These are phyloP conservation scores for Tragopan temminckii DNA, from an alignment of 2,797 vertebrate species.

Conservation along the genomic window DNA sequence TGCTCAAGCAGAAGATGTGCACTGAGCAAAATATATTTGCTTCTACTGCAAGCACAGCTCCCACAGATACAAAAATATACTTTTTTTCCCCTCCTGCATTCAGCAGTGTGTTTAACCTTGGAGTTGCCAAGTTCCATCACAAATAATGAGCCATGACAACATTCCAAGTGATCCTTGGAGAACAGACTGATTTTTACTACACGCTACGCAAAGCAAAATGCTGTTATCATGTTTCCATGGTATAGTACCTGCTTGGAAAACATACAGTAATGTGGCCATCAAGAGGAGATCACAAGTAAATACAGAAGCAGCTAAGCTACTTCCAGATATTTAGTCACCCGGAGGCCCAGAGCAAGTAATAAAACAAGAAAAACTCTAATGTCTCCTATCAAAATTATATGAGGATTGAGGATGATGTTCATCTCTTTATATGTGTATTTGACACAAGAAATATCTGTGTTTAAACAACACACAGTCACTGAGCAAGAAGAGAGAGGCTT, in stretches of 20 bases:
- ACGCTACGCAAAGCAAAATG: conserved; percentile 60
- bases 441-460: not conserved
- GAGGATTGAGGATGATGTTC: not conserved
- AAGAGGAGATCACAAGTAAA: conserved; percentile 62
- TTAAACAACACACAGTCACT: not conserved
- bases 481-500: not conserved
- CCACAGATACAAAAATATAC: conserved; percentile 22
- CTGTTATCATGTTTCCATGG: conserved; percentile 17
- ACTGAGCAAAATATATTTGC: conserved; percentile 4
- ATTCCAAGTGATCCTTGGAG: conserved; percentile 60
- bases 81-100: conserved; percentile 1
- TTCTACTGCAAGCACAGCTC: conserved; percentile 19
- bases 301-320: conserved; percentile 4
- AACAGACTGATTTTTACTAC: conserved; percentile 62
- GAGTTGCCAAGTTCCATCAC: conserved; percentile 69
- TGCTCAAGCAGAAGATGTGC: not conserved
- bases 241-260: conserved; percentile 19
- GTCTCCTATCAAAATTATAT: conserved; percentile 20
- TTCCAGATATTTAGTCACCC: not conserved
- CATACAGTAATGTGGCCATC: conserved; percentile 55
- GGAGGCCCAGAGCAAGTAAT: not conserved
- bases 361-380: not conserved
- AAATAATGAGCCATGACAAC: conserved; percentile 76
- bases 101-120: conserved; percentile 69
- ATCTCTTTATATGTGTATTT: not conserved